phyloP scores from a whole-genome alignment of 1,140 invertebrate species.

The Apolygus lucorum region DNA sequence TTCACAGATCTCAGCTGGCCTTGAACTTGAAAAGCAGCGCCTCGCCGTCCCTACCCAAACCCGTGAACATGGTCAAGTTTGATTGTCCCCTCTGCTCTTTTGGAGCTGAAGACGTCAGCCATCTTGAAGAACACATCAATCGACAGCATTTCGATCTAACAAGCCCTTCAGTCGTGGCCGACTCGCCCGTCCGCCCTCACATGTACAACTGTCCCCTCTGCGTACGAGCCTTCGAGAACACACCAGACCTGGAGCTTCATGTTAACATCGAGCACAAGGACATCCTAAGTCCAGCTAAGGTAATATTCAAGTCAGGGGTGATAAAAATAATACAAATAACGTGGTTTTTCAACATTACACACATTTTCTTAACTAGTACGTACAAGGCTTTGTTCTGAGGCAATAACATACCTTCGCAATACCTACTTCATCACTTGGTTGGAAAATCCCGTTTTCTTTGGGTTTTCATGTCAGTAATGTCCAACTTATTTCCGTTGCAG shows the following conservation, averaged over 20 bases:
- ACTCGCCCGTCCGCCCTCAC: slow-evolving; percentile 38
- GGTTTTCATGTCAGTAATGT: slow-evolving; percentile 15
- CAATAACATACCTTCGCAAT: too few species aligned
- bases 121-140: slow-evolving; percentile 78
- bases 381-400: too few species aligned
- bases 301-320: too few species aligned
- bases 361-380: too few species aligned
- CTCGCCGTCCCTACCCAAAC: slow-evolving; percentile 41
- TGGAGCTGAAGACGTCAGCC: slow-evolving; percentile 58
- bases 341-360: too few species aligned
- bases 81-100: slow-evolving; percentile 73
- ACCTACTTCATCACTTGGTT: slow-evolving; percentile 1
- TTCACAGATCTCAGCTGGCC: slow-evolving; percentile 41
- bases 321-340: too few species aligned
- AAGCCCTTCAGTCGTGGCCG: slow-evolving; percentile 54
- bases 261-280: slow-evolving; percentile 76
- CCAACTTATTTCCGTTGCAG: slow-evolving; percentile 13
- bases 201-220: slow-evolving; percentile 60
- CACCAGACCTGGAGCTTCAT: slow-evolving; percentile 70
- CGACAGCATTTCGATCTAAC: slow-evolving; percentile 72
- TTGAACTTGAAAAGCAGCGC: slow-evolving; percentile 43
- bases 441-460: background rate
- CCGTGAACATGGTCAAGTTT: slow-evolving; percentile 31
- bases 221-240: slow-evolving; percentile 57
- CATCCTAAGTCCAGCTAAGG: slow-evolving; percentile 50